phyloP scores from a whole-genome alignment of 2,888 invertebrate species.

The Junonia oenone region DNA sequence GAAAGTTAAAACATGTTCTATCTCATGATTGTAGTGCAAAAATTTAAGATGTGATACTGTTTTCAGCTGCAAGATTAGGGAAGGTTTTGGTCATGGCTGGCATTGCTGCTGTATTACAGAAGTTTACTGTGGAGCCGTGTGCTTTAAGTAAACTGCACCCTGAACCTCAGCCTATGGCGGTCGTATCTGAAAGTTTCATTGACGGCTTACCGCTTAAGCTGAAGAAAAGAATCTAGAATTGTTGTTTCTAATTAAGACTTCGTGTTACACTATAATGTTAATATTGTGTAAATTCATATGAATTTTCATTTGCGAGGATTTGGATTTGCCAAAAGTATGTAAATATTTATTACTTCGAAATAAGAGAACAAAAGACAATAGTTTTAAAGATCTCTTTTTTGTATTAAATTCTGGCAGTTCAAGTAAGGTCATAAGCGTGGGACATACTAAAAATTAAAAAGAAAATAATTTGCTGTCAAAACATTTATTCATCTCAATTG shows the following conservation, averaged over 20 bases:
- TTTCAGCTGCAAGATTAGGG: conserved; percentile 60
- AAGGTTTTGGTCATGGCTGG: conserved; percentile 68
- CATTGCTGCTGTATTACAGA: conserved; percentile 39
- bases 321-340: too few species aligned
- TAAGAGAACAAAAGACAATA: too few species aligned
- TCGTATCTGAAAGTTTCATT: conserved; percentile 29
- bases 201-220: conserved; percentile 30
- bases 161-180: conserved; percentile 25
- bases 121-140: conserved; percentile 30
- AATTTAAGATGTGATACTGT: not conserved
- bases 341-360: too few species aligned
- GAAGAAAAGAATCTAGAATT: conserved; percentile 9
- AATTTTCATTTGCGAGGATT: too few species aligned
- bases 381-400: too few species aligned
- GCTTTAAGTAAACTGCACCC: conserved; percentile 19
- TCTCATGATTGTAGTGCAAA: not conserved
- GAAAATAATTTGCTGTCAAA: conserved; percentile 46
- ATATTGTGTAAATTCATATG: too few species aligned
- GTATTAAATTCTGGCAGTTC: too few species aligned
- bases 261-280: too few species aligned
- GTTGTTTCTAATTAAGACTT: not conserved
- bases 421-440: too few species aligned
- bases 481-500: conserved; percentile 55
- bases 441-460: too few species aligned
- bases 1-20: not conserved